Conservation (phyloP, 2,888 invertebrate species). For the Pycnomerus fuliginosus region DNA sequence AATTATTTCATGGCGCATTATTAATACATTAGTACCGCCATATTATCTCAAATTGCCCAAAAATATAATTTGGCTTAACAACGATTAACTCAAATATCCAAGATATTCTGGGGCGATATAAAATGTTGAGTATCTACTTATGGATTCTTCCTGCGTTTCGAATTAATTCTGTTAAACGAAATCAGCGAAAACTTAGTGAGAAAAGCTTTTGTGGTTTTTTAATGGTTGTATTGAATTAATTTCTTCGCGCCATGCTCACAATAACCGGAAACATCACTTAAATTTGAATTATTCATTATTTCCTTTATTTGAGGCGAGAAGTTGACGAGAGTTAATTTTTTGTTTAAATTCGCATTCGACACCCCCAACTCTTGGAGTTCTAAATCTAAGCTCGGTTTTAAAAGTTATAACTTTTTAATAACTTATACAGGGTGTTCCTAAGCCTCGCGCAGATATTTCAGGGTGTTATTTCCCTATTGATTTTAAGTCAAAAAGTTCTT, state of each 20-base stretch:
- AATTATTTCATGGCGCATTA: conserved; percentile 9
- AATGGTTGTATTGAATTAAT: conserved; percentile 17
- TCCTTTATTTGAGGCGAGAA: conserved; percentile 5
- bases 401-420: no score
- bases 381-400: no score
- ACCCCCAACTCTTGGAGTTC: no score
- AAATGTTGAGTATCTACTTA: no score
- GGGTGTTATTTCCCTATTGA: no score
- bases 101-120: no score
- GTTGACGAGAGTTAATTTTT: background rate
- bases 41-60: conserved; percentile 19
- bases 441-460: no score
- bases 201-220: conserved; percentile 26
- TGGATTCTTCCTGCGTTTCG: conserved; percentile 16
- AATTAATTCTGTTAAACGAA: conserved; percentile 24
- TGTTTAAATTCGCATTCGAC: conserved; percentile 3
- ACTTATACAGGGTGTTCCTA: no score
- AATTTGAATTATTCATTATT: conserved; percentile 22
- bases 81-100: no score
- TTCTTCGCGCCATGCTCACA: conserved; percentile 12
- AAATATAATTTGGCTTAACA: no score
- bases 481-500: no score
- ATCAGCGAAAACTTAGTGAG: conserved; percentile 11
- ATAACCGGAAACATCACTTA: conserved; percentile 23
- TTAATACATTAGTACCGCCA: conserved; percentile 19